These are phyloP conservation scores for Nemotelus pantherinus DNA, from an alignment of 2,888 invertebrate genomes.

Conservation along the genomic window DNA sequence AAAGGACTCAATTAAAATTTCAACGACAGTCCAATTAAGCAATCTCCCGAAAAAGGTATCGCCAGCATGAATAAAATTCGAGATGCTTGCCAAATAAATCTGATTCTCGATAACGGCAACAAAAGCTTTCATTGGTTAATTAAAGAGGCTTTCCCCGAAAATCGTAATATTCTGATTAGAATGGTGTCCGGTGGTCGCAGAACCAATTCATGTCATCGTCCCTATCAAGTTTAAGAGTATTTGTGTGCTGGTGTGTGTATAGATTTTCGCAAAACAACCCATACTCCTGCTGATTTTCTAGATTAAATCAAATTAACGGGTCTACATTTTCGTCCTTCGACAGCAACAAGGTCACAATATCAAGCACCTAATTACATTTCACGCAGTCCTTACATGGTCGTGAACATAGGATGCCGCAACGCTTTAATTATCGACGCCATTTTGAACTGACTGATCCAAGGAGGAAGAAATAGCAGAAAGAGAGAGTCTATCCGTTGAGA, in stretches of 20 bases:
- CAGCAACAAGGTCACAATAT: constrained; percentile 42
- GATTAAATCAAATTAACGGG: constrained; percentile 28
- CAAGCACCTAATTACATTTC: constrained; percentile 47
- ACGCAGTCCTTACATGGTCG: constrained; percentile 32
- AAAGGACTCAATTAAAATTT: constrained; percentile 44
- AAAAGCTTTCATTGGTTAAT: constrained; percentile 50
- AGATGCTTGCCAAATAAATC: constrained; percentile 13
- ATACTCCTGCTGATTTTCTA: neutral
- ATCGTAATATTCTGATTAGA: constrained; percentile 42
- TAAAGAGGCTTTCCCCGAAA: constrained; percentile 41
- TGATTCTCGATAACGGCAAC: constrained; percentile 32
- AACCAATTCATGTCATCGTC: no score
- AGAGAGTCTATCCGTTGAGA: neutral
- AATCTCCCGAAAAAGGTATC: constrained; percentile 39
- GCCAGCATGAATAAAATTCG: neutral
- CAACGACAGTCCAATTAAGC: constrained; percentile 45
- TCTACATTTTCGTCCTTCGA: constrained; percentile 3
- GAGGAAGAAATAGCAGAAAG: neutral
- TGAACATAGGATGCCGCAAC: neutral
- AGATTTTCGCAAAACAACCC: neutral
- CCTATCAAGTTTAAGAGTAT: no score
- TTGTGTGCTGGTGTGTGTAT: no score
- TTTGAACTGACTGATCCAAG: constrained; percentile 41
- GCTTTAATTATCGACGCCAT: constrained; percentile 50
- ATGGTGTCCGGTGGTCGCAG: constrained; percentile 19